phyloP scores from a whole-genome alignment of 1,140 invertebrate genomes.

The Acromyrmex echinatior region DNA sequence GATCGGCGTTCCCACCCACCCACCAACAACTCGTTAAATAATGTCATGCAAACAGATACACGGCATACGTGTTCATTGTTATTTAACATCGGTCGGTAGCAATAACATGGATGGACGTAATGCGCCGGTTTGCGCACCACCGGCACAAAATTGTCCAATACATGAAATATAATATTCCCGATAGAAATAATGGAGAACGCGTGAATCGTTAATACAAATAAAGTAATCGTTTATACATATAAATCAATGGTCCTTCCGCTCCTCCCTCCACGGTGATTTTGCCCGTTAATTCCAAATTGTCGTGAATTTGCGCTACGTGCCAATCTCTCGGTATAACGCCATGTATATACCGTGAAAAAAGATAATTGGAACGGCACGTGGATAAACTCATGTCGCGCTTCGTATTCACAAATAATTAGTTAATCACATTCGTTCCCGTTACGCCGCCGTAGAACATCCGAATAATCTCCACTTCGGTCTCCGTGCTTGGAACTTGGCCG shows the following conservation, averaged over 20 bases:
- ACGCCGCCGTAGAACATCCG: neutral
- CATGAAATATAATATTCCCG: slow-evolving; percentile 59
- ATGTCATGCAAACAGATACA: slow-evolving; percentile 62
- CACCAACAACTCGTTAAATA: slow-evolving; percentile 48
- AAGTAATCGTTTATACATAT: slow-evolving; percentile 40
- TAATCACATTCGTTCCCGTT: slow-evolving; percentile 39
- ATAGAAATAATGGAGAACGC: slow-evolving; percentile 58
- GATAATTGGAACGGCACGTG: slow-evolving; percentile 15
- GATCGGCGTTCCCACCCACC: slow-evolving; percentile 8
- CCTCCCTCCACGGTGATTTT: slow-evolving; percentile 1
- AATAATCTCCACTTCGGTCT: slow-evolving; percentile 31
- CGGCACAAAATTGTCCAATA: slow-evolving; percentile 67
- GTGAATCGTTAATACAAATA: slow-evolving; percentile 61
- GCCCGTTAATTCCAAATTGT: slow-evolving; percentile 42
- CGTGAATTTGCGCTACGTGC: slow-evolving; percentile 34
- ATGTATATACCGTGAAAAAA: neutral
- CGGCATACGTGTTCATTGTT: slow-evolving; percentile 68
- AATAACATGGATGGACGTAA: slow-evolving; percentile 70
- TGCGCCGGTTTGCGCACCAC: slow-evolving; percentile 46
- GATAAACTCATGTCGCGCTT: slow-evolving; percentile 42
- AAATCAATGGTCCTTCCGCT: slow-evolving; percentile 46
- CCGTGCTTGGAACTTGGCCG: slow-evolving; percentile 38
- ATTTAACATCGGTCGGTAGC: slow-evolving; percentile 69
- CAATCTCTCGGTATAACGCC: neutral
- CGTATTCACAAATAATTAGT: slow-evolving; percentile 49